A percentile compares a stretch with the other conserved stretches of the same genome.
These are phyloP conservation scores for Ramphastos sulfuratus DNA, from an alignment of 2,113 vertebrate species.

Conservation along the genomic window DNA sequence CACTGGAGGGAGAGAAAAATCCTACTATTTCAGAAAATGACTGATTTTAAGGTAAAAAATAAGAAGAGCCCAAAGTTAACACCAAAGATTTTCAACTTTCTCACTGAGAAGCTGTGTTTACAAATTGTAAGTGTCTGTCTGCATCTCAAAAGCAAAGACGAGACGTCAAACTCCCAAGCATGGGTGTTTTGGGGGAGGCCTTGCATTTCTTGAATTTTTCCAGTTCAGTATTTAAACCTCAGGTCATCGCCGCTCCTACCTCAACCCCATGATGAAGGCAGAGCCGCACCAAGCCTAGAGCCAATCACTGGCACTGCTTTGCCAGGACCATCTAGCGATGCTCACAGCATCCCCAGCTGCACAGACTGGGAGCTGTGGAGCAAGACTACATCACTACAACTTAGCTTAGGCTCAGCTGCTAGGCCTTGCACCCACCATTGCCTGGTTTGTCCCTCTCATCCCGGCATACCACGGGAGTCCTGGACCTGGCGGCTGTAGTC, in stretches of 20 bases:
- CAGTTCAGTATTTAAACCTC: neutral
- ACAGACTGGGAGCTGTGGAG: rapidly evolving
- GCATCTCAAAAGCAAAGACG: neutral
- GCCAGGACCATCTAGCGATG: rapidly evolving
- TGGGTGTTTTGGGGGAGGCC: neutral
- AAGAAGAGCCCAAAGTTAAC: neutral
- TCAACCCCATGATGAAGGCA: neutral
- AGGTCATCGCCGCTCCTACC: neutral
- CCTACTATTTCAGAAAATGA: neutral
- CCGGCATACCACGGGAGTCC: rapidly evolving
- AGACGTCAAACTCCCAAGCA: neutral
- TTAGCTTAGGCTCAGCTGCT: neutral
- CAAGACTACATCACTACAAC: neutral
- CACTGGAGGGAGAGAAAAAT: neutral
- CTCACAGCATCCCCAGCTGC: neutral
- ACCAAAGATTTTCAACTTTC: neutral
- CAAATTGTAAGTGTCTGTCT: rapidly evolving
- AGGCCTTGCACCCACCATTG: rapidly evolving
- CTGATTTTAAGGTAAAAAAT: neutral
- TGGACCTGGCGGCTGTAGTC: rapidly evolving
- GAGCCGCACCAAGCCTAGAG: rapidly evolving
- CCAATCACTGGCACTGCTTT: rapidly evolving
- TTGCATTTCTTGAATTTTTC: neutral
- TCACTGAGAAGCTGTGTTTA: neutral
- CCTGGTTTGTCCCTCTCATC: neutral